These are phyloP conservation scores for Amphimedon queenslandica DNA, from an alignment of 37 sponge, comb jelly and placozoan species.

Conservation along the genomic window DNA sequence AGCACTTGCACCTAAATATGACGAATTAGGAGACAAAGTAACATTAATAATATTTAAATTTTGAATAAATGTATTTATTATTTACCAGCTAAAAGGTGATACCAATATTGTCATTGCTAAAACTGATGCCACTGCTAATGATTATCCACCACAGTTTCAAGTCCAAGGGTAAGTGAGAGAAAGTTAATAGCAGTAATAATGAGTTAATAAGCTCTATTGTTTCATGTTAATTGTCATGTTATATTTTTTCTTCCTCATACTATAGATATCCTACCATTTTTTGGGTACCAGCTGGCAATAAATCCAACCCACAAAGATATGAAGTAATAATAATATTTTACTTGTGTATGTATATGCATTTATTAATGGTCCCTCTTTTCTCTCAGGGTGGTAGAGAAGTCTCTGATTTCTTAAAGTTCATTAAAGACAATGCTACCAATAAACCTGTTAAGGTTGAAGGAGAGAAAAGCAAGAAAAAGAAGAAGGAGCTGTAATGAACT, in stretches of 20 bases:
- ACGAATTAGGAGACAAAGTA: constrained; percentile 83
- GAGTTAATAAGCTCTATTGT: not conserved
- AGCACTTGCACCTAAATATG: constrained; percentile 86
- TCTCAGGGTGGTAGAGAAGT: constrained; percentile 89
- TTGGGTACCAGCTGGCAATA: constrained; percentile 82
- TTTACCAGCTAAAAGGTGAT: constrained; percentile 50
- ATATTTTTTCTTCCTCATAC: constrained; percentile 2
- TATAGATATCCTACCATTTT: constrained; percentile 80
- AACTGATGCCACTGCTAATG: constrained; percentile 91
- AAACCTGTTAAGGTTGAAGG: constrained; percentile 40
- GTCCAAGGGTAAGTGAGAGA: constrained; percentile 76
- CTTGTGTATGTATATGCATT: too few relatives aligned
- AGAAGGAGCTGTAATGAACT: not conserved
- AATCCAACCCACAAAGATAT: constrained; percentile 62
- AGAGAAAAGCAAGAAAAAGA: constrained; percentile 45
- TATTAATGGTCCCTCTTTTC: too few relatives aligned
- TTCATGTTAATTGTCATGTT: not conserved
- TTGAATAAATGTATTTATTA: not conserved
- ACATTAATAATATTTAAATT: not conserved
- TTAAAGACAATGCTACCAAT: constrained; percentile 80
- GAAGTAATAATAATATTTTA: constrained; percentile 49
- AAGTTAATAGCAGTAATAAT: not conserved
- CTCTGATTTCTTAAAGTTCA: constrained; percentile 69
- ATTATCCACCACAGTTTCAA: constrained; percentile 65
- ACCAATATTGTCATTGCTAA: constrained; percentile 89